Percentiles rank a stretch among this genome's conserved stretches.
These are phyloP conservation scores for Anas platyrhynchos DNA, from an alignment of 2,113 vertebrate species.

Conservation along the genomic window DNA sequence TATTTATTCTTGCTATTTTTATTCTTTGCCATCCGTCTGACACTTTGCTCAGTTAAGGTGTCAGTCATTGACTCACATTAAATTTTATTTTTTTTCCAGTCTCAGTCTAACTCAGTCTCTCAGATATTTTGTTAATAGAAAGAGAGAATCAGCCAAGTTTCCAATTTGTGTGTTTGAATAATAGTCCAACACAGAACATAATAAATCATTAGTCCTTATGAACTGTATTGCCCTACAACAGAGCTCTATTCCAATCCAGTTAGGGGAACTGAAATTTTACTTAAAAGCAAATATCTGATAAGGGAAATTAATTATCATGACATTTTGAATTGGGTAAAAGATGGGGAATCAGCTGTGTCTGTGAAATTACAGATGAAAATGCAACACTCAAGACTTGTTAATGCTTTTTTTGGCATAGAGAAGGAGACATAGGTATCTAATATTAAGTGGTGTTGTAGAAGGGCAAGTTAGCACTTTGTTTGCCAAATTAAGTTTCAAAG, in stretches of 20 bases:
- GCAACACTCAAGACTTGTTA: constrained; percentile 48
- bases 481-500: constrained; percentile 80
- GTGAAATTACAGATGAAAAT: constrained; percentile 60
- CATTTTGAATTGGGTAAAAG: constrained; percentile 59
- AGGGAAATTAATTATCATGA: constrained; percentile 72
- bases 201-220: constrained; percentile 20
- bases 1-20: constrained; percentile 36
- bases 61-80: not conserved
- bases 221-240: not conserved
- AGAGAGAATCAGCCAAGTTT: constrained; percentile 22
- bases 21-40: not conserved
- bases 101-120: not conserved
- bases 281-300: constrained; percentile 58
- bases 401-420: constrained; percentile 63
- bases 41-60: not conserved
- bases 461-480: constrained; percentile 67
- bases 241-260: not conserved
- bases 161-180: constrained; percentile 7
- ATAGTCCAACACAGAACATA: not conserved
- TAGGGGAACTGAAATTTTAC: constrained; percentile 44
- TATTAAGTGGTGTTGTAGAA: constrained; percentile 69
- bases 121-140: constrained; percentile 13
- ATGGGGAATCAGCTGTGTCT: constrained; percentile 59
- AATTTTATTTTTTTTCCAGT: not conserved
- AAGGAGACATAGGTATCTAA: constrained; percentile 65